Evolutionary conservation across 1,140 invertebrate genomes (phyloP).

Genomic region (Sweltsa coloradensis): DNA sequence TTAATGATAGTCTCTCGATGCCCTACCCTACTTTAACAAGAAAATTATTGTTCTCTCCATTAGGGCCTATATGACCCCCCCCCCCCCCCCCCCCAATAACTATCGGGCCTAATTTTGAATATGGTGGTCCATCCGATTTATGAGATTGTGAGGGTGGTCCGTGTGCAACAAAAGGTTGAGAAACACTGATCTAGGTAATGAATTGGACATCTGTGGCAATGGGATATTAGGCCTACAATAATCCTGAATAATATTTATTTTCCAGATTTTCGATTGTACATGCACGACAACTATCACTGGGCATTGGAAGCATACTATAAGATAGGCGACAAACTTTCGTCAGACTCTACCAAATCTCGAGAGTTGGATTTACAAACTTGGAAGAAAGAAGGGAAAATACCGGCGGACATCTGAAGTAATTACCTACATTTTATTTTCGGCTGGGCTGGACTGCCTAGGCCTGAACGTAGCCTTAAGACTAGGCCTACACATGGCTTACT

Average conservation of each 20-base stretch:
- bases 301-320: slow-evolving; percentile 45
- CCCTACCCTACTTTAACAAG: too few relatives aligned
- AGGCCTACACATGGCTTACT: slow-evolving; percentile 15
- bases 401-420: slow-evolving; percentile 18
- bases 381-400: slow-evolving; percentile 33
- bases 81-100: too few relatives aligned
- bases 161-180: too few relatives aligned
- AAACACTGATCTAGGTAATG: too few relatives aligned
- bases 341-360: slow-evolving; percentile 33
- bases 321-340: slow-evolving; percentile 38
- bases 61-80: too few relatives aligned
- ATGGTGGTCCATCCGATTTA: too few relatives aligned
- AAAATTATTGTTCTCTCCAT: too few relatives aligned
- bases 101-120: too few relatives aligned
- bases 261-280: slow-evolving; percentile 43
- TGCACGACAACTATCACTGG: slow-evolving; percentile 42
- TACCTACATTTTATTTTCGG: background rate
- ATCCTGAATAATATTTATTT: slow-evolving; percentile 10
- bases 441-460: background rate
- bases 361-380: slow-evolving; percentile 37
- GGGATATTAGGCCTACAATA: background rate
- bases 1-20: too few relatives aligned
- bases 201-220: background rate
- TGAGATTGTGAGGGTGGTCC: too few relatives aligned
- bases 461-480: too few relatives aligned